These are phyloP conservation scores for Adrianichthys oophorus DNA, from an alignment of 2,797 vertebrate genomes.

Conservation along the genomic window DNA sequence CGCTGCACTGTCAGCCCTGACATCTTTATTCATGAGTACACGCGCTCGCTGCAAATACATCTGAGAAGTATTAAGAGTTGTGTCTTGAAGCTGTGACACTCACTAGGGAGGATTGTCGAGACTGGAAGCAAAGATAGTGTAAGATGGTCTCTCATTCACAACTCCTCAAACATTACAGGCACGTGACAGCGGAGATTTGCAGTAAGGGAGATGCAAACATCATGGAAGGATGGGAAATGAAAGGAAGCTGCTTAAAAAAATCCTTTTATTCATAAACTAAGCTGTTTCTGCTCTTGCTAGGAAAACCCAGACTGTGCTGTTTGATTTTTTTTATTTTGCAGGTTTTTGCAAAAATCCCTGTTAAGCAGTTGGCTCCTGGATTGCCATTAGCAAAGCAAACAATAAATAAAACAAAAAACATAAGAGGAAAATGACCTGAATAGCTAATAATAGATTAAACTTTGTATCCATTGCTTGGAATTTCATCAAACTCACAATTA, in stretches of 20 bases:
- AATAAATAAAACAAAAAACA: slow-evolving; percentile 17
- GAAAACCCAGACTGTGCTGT: slow-evolving; percentile 37
- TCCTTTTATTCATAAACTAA: slow-evolving; percentile 23
- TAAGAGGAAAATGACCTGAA: slow-evolving; percentile 20
- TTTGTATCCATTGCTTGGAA: slow-evolving; percentile 68
- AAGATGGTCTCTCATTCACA: slow-evolving; percentile 36
- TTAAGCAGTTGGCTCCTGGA: slow-evolving; percentile 50
- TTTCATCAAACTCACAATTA: slow-evolving; percentile 68
- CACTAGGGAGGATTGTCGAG: slow-evolving; percentile 58
- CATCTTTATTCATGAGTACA: slow-evolving; percentile 79
- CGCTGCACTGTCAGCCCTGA: slow-evolving; percentile 62
- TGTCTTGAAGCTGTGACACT: slow-evolving; percentile 58
- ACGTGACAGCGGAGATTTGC: slow-evolving; percentile 15
- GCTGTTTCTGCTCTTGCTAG: slow-evolving; percentile 18
- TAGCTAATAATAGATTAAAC: slow-evolving; percentile 66
- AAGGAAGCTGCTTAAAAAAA: slow-evolving; percentile 37
- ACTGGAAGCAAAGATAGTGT: slow-evolving; percentile 43
- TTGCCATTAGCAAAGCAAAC: slow-evolving; percentile 40
- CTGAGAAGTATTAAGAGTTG: slow-evolving; percentile 71
- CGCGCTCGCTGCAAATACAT: slow-evolving; percentile 63
- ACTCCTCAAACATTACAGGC: slow-evolving; percentile 39
- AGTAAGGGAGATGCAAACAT: slow-evolving; percentile 1
- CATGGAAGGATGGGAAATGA: slow-evolving; percentile 19
- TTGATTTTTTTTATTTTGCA: slow-evolving; percentile 50
- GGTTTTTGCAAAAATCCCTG: slow-evolving; percentile 48